These are phyloP conservation scores for Drosophila nebulosa DNA, from an alignment of 1,140 invertebrate species.

Conservation along the genomic window DNA sequence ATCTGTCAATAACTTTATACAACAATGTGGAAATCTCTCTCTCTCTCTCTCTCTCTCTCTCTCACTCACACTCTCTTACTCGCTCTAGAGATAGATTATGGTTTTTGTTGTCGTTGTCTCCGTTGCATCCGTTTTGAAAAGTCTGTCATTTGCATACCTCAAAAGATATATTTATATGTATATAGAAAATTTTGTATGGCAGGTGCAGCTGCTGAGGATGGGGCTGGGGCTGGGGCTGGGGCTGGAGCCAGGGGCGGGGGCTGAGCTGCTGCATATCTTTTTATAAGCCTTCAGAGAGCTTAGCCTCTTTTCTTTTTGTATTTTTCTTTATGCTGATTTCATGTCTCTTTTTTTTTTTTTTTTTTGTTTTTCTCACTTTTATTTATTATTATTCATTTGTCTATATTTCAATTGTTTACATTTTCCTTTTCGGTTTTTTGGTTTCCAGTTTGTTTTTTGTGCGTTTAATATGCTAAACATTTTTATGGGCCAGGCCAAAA, in stretches of 20 bases:
- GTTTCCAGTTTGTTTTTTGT: background rate
- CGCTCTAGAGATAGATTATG: conserved; percentile 24
- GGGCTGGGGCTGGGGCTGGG: too few relatives aligned
- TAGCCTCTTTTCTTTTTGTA: conserved; percentile 2
- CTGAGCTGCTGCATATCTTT: conserved; percentile 45
- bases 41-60: background rate
- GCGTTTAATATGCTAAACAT: conserved; percentile 70
- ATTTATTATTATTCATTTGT: conserved; percentile 16
- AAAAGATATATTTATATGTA: conserved; percentile 1
- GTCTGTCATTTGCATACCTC: conserved; percentile 36
- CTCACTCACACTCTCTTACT: background rate
- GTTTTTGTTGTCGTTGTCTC: conserved; percentile 12
- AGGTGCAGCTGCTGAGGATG: conserved; percentile 35
- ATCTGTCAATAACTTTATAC: conserved; percentile 29
- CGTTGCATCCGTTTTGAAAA: conserved; percentile 50
- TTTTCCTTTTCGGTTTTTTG: conserved; percentile 53
- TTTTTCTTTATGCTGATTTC: conserved; percentile 11
- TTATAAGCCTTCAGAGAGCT: conserved; percentile 14
- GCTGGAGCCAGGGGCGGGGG: too few relatives aligned
- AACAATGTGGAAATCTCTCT: conserved; percentile 39
- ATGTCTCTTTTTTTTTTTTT: conserved; percentile 4
- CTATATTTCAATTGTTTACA: conserved; percentile 65
- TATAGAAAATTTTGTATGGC: conserved; percentile 33
- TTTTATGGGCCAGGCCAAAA: conserved; percentile 62
- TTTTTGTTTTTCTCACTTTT: conserved; percentile 10